Evolutionary conservation across 2,888 invertebrate genomes (phyloP), one percentile per base, ranked within the genome.

Genomic region (Sminthurinus aureus): DNA sequence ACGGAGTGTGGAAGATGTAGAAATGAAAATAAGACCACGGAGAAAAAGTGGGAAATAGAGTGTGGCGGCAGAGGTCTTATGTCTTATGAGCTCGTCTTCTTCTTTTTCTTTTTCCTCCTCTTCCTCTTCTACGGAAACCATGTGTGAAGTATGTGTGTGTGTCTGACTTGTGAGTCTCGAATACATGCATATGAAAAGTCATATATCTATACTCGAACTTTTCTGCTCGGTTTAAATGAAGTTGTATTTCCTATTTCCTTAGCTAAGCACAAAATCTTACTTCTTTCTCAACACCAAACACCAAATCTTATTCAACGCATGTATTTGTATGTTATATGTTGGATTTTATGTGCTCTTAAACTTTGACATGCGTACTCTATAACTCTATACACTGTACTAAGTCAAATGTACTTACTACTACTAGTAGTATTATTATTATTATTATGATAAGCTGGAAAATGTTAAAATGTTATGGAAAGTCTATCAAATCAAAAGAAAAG

Each of bases 21-120:
- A 71, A 71, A 22, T 71, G 71, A 24, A 71, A 71, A 71, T 71
- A 71, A 71, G 24, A 71, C 24, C 26, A 71, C 24, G 71, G 71
- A 71, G 58, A 58, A 58, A 13, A 26, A 71, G 3, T 1, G 38
- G 38, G 38, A 38, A 38, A 38, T 38, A 38, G 38, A 38, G 38
- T 38, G 38, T 38, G 38, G 38, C 38, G 38, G 38, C 38, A 6
- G 71, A 71, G 71, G 71, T 71, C 18, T 76, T 76, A 20, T 76
- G 76, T 8, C 58, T 76, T 20, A 38, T 6, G 38, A 38, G 38
- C 38, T 6, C 38, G 38, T 38, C 38, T 38, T 38, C 38, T 38
- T 38, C 38, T 38, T 38, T 6, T 38, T 38, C 38, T 38, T 38
- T 38, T 24, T 58, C 24, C 13, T 52, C n/a, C 22, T 58, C 64